Base-by-base conservation (phyloP, 30 jellyfish, hydroid and myxozoan species). In the Cassiopea andromeda region DNA sequence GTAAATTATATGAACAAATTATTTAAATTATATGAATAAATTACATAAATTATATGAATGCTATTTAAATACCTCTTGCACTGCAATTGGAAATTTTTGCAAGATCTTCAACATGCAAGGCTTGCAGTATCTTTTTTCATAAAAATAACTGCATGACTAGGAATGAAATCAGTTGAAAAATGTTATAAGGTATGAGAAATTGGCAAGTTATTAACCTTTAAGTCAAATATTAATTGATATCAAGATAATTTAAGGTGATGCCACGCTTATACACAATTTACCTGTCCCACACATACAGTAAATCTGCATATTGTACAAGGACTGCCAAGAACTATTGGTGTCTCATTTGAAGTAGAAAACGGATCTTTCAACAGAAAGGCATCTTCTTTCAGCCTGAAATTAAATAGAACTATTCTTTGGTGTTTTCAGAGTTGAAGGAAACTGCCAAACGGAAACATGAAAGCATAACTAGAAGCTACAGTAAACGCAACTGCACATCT, bases 291-390 rank as follows among this genome's bases (percentile, higher is more conserved):
- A 68, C 94, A 87, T 10, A 87, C 94, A 0, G 57, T 68, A 44
- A 75, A 15, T 16, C 76, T 66, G 89, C 94, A 87, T 13, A 8
- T 44, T 4, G 85, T 60, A 46, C 94, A 87, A 1, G 70, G 73
- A 27, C 89, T 77, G 17, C 94, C 94, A 87, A 87, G 50, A 19
- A 77, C 75, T 9, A 87, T 48, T 2, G 94, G 94, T 38, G 80
- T 77, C 9, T 66, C 80, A 48, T 75, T 87, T 60, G 81, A 74
- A 38, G 70, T 73, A 58, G 94, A 58, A 69, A 87, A 87, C 44
- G 94, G 94, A 46, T 87, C 94, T 61, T 87, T 78, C 1, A 87
- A 78, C 69, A 75, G 48, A 61, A 87, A 87, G 1, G 87, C 94
- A 48, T 87, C 89, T 59, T 87, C 94, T 58, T 77, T 73, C 38